These are phyloP conservation scores for Deilephila elpenor DNA, from an alignment of 2,888 invertebrate genomes.

Conservation along the genomic window DNA sequence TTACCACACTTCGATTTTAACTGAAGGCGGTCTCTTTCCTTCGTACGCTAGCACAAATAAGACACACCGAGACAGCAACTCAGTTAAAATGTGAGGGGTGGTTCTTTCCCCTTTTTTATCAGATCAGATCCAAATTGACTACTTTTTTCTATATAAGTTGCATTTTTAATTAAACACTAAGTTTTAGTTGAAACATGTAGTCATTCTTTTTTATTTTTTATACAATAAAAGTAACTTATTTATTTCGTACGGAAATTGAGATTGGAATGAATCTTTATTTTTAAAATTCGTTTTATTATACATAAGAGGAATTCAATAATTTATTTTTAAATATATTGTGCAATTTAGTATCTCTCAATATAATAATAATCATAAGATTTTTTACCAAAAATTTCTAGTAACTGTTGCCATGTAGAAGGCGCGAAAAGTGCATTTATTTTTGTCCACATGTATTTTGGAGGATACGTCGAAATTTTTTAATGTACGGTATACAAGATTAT, in stretches of 20 bases:
- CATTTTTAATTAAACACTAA: slow-evolving; percentile 26
- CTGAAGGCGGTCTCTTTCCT: slow-evolving; percentile 36
- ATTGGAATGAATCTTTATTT: slow-evolving; percentile 57
- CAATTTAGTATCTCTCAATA: slow-evolving; percentile 59
- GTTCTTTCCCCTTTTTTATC: slow-evolving; percentile 21
- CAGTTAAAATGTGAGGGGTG: slow-evolving; percentile 19
- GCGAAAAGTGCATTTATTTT: slow-evolving; percentile 77
- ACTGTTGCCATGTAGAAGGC: slow-evolving; percentile 76
- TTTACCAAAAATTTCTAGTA: slow-evolving; percentile 66
- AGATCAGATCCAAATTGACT: slow-evolving; percentile 26
- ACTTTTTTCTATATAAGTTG: slow-evolving; percentile 25
- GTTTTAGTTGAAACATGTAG: slow-evolving; percentile 27
- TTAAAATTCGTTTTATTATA: slow-evolving; percentile 41
- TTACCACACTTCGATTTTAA: slow-evolving; percentile 52
- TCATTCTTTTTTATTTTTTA: slow-evolving; percentile 17
- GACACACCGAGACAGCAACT: slow-evolving; percentile 9
- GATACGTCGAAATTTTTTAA: slow-evolving; percentile 60
- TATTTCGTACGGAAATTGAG: slow-evolving; percentile 39
- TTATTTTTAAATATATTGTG: slow-evolving; percentile 55
- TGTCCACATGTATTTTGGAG: slow-evolving; percentile 63
- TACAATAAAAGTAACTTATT: slow-evolving; percentile 22
- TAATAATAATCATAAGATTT: slow-evolving; percentile 57
- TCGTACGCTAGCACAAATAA: slow-evolving; percentile 21
- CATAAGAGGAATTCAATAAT: slow-evolving; percentile 38
- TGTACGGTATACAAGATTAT: slow-evolving; percentile 57